Percentiles rank a stretch among this genome's conserved stretches.
Conservation (phyloP, 1,140 invertebrate genomes). For the Metaphire vulgaris region DNA sequence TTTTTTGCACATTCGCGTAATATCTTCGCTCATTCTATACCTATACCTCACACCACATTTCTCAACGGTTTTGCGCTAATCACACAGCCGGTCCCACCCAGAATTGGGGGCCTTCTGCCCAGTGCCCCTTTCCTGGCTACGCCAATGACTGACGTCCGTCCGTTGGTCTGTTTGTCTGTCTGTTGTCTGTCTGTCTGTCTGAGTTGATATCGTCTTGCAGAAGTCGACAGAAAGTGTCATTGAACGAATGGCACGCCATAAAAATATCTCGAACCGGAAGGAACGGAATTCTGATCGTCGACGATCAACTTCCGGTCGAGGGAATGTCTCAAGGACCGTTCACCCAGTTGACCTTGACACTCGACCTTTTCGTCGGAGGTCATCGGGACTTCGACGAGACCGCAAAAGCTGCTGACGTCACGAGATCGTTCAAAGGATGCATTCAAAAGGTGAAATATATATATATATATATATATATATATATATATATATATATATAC, state of each 20-base stretch:
- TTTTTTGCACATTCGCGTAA: too few species aligned
- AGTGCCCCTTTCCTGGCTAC: too few species aligned
- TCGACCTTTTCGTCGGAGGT: slow-evolving; percentile 83
- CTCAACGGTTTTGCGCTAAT: too few species aligned
- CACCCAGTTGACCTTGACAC: slow-evolving; percentile 70
- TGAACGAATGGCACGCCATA: slow-evolving; percentile 79
- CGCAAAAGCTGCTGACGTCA: slow-evolving; percentile 65
- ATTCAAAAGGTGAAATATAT: slow-evolving; percentile 67
- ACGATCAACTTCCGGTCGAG: slow-evolving; percentile 62
- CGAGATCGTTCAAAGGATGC: slow-evolving; percentile 72
- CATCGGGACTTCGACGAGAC: slow-evolving; percentile 69
- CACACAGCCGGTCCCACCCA: too few species aligned
- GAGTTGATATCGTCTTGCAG: slow-evolving; percentile 49
- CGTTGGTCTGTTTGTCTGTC: too few species aligned
- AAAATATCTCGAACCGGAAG: slow-evolving; percentile 77
- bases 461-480: background rate
- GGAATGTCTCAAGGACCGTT: slow-evolving; percentile 72
- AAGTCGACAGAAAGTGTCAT: slow-evolving; percentile 63
- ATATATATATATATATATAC: background rate
- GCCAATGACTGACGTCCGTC: too few species aligned
- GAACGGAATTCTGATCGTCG: slow-evolving; percentile 73
- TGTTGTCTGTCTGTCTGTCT: too few species aligned
- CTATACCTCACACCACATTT: too few species aligned
- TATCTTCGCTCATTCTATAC: too few species aligned
- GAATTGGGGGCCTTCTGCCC: too few species aligned